Evolutionary conservation across 1,140 invertebrate species (phyloP), one percentile per base, ranked within the genome.

Genomic region (Drosophila setifemur): DNA sequence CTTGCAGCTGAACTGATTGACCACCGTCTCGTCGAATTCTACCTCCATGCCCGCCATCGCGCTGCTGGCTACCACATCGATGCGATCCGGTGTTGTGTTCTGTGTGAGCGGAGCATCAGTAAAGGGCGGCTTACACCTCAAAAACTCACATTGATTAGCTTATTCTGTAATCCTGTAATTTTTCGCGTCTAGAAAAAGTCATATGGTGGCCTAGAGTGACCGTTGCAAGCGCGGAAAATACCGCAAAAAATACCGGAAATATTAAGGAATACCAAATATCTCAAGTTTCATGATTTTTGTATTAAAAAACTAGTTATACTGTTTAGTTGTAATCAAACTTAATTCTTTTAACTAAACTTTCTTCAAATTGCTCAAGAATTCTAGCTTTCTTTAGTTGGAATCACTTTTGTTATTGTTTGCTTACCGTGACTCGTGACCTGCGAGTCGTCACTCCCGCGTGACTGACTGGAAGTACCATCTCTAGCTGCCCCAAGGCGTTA

Each of bases 1-100:
- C 69, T 86, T 86, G 72, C 81, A 86, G 72, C 76, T 76, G 49
- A 86, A 86, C 78, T 83, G 76, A 61, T 81, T 81, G 68, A 73
- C 72, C 48, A 66, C 82, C 21, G 82, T 63, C 71, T 86, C 82
- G 42, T 86, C 81, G 28, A 87, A 86, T 73, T 81, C 75, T 49
- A 81, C 82, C 72, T 79, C 60, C 53, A 86, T 81, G 45, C 61
- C 76, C 61, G 82, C 61, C 82, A 87, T 83, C 43, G 33, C 68
- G 23, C 45, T 31, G 60, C 53, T 70, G 58, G 63, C 68, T 86
- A 86, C 66, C 66, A 58, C 81, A 86, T 86, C 52, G 75, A 81
- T 42, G 16, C 63, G 45, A 18, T 69, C 61, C 61, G 31, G 16
- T 57, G 37, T 45, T 53, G 18, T 60, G 25, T 40, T 19, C 78